Conservation (phyloP, 2,888 invertebrate species). For the Nomada fucata region DNA sequence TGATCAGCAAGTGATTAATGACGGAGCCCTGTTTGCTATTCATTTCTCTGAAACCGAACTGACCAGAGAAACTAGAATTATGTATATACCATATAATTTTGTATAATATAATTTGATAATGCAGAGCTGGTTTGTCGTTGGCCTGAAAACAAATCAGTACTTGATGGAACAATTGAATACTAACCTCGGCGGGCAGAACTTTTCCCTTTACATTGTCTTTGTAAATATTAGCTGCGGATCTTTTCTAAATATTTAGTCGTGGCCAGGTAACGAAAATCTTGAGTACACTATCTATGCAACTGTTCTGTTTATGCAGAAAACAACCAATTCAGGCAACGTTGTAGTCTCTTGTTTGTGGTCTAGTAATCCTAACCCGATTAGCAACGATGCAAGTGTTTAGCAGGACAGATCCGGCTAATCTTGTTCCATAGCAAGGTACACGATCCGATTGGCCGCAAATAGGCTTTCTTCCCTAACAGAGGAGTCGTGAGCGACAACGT, state of each 20-base stretch:
- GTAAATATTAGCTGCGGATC: slow-evolving; percentile 7
- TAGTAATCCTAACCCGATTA: slow-evolving; percentile 74
- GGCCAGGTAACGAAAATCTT: slow-evolving; percentile 9
- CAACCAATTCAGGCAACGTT: slow-evolving; percentile 17
- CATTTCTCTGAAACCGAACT: slow-evolving; percentile 70
- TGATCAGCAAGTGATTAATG: slow-evolving; percentile 76
- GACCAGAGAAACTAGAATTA: slow-evolving; percentile 21
- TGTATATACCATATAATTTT: no score
- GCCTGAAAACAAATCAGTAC: not conserved
- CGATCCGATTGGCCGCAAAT: slow-evolving; percentile 61
- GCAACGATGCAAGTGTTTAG: slow-evolving; percentile 29
- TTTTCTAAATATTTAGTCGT: slow-evolving; percentile 20
- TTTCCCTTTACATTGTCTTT: not conserved
- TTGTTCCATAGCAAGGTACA: slow-evolving; percentile 45
- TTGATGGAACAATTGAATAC: slow-evolving; percentile 10
- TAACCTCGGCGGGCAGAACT: not conserved
- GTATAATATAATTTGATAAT: not conserved
- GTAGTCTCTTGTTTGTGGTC: slow-evolving; percentile 74
- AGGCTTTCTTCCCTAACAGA: slow-evolving; percentile 43
- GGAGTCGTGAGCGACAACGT: slow-evolving; percentile 58
- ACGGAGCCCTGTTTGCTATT: slow-evolving; percentile 66
- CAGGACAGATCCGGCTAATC: slow-evolving; percentile 56
- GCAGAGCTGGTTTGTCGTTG: slow-evolving; percentile 13
- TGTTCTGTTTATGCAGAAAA: slow-evolving; percentile 45
- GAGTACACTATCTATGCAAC: slow-evolving; percentile 8